Conservation (phyloP, 92 coral and sea anemone genomes). For the Phymanthus crucifer region DNA sequence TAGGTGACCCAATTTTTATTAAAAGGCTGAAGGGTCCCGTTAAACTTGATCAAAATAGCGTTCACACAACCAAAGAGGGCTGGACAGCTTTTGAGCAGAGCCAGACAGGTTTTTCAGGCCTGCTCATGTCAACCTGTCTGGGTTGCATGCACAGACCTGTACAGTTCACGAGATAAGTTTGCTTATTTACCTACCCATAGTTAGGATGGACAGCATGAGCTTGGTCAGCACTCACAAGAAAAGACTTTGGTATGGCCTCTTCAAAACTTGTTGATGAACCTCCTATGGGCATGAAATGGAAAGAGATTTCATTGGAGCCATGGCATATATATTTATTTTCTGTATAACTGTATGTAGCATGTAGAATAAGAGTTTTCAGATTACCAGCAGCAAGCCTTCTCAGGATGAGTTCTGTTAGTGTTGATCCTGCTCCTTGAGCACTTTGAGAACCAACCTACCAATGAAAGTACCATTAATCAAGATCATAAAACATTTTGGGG, state of each 20-base stretch:
- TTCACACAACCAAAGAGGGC: too few relatives aligned
- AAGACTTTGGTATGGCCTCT: constrained; percentile 84
- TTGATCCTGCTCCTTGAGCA: constrained; percentile 95
- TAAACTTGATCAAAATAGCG: too few relatives aligned
- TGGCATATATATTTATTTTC: too few relatives aligned
- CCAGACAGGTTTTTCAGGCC: too few relatives aligned
- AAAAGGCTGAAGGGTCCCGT: too few relatives aligned
- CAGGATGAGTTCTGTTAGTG: constrained; percentile 78
- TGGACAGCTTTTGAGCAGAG: too few relatives aligned
- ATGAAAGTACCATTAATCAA: not conserved
- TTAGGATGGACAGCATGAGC: constrained; percentile 95
- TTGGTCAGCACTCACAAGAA: constrained; percentile 95
- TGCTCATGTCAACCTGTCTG: too few relatives aligned
- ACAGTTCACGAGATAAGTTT: too few relatives aligned
- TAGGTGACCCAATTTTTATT: too few relatives aligned
- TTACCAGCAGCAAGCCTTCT: constrained; percentile 78
- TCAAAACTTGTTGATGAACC: constrained; percentile 72
- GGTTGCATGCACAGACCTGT: too few relatives aligned
- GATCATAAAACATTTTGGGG: too few relatives aligned
- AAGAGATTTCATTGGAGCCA: not conserved
- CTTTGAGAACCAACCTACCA: constrained; percentile 89
- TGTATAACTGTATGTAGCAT: too few relatives aligned
- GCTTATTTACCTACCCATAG: constrained; percentile 69
- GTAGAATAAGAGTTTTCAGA: not conserved
- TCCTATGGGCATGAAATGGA: constrained; percentile 45